Conservation (phyloP, 2,113 vertebrate genomes). For the Muntiacus reevesi region DNA sequence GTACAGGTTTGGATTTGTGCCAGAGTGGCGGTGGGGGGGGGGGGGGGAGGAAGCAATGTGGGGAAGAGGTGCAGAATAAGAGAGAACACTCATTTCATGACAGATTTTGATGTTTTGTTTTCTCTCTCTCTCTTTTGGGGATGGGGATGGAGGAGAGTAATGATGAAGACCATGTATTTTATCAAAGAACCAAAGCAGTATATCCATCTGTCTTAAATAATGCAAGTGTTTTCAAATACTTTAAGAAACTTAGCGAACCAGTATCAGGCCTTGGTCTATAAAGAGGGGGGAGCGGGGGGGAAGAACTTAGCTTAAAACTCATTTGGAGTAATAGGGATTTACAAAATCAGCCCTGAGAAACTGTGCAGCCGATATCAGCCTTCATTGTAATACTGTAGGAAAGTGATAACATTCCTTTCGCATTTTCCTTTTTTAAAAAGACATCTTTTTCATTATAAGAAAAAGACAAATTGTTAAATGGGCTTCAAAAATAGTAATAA, state of each 20-base stretch:
- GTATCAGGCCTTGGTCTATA: constrained; percentile 47
- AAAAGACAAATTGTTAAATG: constrained; percentile 73
- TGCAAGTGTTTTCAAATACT: constrained; percentile 49
- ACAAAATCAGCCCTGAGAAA: constrained; percentile 35
- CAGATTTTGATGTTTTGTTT: background rate
- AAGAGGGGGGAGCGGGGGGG: background rate
- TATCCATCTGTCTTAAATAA: constrained; percentile 49
- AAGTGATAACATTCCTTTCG: constrained; percentile 45
- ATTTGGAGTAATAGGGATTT: constrained; percentile 62
- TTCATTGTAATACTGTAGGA: constrained; percentile 67
- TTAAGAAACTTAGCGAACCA: constrained; percentile 53
- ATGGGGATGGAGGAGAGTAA: background rate
- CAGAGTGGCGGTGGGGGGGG: background rate
- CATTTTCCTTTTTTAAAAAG: constrained; percentile 68
- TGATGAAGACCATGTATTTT: constrained; percentile 48
- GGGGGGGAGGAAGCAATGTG: background rate
- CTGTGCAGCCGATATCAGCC: constrained; percentile 43
- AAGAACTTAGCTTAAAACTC: constrained; percentile 59
- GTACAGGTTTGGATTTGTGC: constrained; percentile 9
- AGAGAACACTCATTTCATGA: background rate
- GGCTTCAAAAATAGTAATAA: constrained; percentile 74
- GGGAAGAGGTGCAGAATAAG: background rate
- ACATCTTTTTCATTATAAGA: constrained; percentile 70
- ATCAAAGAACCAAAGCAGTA: constrained; percentile 33
- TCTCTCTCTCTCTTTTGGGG: background rate